Evolutionary conservation across 1,140 invertebrate species (phyloP), one percentile per base, ranked within the genome.

Genomic region (Venturia canescens): DNA sequence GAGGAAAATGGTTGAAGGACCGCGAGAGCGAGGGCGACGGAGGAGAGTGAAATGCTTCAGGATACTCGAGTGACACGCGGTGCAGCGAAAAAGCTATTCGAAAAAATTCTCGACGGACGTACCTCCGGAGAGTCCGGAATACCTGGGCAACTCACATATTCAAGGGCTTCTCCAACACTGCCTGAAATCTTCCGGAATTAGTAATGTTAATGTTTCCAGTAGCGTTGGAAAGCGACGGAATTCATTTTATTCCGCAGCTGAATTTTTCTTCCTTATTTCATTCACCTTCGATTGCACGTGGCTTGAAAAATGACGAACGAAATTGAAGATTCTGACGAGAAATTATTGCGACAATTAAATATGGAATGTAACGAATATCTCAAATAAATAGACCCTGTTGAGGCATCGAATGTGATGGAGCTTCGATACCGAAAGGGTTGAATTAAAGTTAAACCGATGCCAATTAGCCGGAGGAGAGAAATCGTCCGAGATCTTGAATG

Each of bases 1-100:
- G 44, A 29, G 34, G 78, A 79, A 48, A 50, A 60, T 70, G 16
- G 70, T 26, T 27, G 66, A 77, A 77, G 75, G 60, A 79, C 70
- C 44, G 75, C 23, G 69, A 74, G 78, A 48, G 74, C 29, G 63
- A 31, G 72, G n/a, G 71, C 26, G 60, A 13, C 75, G 50, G 50
- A 53, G 50, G n/a, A 21, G 50, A 21, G 50, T 3, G 16, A n/a
- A 60, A 21, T 18, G 21, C 4, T 60, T 26, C 11, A 53, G 29
- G 27, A 44, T 34, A 63, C 31, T 0, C 23, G 69, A 72, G 0
- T 15, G 31, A 77, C 29, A 34, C 23, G 23, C 11, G 26, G 60
- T 70, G 74, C 48, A 57, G 50, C 72, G 34, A 67, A 76, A 48
- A 31, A 34, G 70, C 0, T 23, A 63, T 63, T 63, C 27, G 21